Evolutionary conservation across 2,113 vertebrate species (phyloP), one percentile per base, ranked within the genome.

Genomic region (Lichenostomus cassidix): DNA sequence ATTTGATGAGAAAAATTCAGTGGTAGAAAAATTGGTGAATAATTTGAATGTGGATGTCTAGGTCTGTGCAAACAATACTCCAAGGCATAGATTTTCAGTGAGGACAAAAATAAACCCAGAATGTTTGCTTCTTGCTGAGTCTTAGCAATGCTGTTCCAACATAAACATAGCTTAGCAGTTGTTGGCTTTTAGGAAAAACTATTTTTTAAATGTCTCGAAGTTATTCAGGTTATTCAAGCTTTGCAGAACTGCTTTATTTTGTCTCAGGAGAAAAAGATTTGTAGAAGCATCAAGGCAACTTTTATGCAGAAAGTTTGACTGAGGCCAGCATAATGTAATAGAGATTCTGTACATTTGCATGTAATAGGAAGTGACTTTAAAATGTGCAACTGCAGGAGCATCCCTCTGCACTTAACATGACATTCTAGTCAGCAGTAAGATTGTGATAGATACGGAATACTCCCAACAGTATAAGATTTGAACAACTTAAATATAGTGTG

Each of bases 61-160:
- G 27, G 27, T 56, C 28, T 68, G 29, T 52, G 33, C 39, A 73
- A 74, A 41, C 46, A 80, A 18, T 41, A 42, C 56, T 78, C 55
- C 25, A 60, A 84, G 39, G 42, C 64, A n/a, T 42, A 56, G 42
- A 35, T 82, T 89, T 89, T 82, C 53, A 76, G 21, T 64, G 47
- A 84, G 14, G 92, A 65, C 13, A 84, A 87, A 94, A 96, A 92
- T 84, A 94, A 94, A 90, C 24, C 19, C 15, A 22, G 39, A 75
- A 63, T 21, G 11, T 81, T 81, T 75, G 52, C 58, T 70, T 91
- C 35, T 33, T 95, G 91, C 91, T 79, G 94, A 73, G 49, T 73
- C 62, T 58, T 78, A 82, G 68, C 68, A 74, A 21, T 76, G 53
- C 21, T 70, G 28, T 65, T 94, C 94, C 94, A 96, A 85, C 23